Evolutionary conservation across 2,113 vertebrate species (phyloP), one percentile per base, ranked within the genome.

Genomic region (Coptodon rendalli): DNA sequence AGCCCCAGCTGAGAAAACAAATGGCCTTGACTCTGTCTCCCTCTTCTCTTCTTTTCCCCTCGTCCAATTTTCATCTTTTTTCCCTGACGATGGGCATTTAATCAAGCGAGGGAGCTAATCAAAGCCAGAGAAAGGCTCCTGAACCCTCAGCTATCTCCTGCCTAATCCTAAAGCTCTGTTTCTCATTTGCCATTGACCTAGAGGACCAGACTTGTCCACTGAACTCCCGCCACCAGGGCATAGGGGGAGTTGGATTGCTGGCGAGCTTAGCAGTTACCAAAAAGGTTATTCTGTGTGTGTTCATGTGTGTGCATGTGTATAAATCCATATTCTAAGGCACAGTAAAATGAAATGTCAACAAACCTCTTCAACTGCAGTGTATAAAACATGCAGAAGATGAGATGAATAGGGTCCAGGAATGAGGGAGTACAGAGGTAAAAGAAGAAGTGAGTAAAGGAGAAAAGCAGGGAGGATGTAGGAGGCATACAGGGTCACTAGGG

Each of bases 1-100:
- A 93, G 94, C 53, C 94, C 94, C 95, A 96, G 95, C 95, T 96
- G 94, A 95, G 92, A 96, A 96, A 96, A 96, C 94, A 96, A 95
- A 95, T 95, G 94, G 94, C 94, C 92, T 93, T 91, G 92, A 94
- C 91, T 95, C 88, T 82, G 90, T 94, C 89, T 92, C 92, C 84
- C 88, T 83, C 88, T 82, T 80, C 86, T 87, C 87, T 83, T 88
- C 85, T 86, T 87, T 88, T 88, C 81, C 85, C 84, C 80, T 87
- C 86, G 89, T 95, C 93, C 93, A 94, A 94, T 94, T 94, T 95
- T 93, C 90, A 90, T 93, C 88, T 91, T 91, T 94, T 92, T 91
- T 89, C 86, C 91, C 85, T 24, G 4, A 90, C 84, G 90, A 95
- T 94, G 94, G 95, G 92, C 94, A 95, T 95, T 95, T 95, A 93